These are phyloP conservation scores for Heloderma charlesbogerti DNA, from an alignment of 2,113 vertebrate species.

Conservation along the genomic window DNA sequence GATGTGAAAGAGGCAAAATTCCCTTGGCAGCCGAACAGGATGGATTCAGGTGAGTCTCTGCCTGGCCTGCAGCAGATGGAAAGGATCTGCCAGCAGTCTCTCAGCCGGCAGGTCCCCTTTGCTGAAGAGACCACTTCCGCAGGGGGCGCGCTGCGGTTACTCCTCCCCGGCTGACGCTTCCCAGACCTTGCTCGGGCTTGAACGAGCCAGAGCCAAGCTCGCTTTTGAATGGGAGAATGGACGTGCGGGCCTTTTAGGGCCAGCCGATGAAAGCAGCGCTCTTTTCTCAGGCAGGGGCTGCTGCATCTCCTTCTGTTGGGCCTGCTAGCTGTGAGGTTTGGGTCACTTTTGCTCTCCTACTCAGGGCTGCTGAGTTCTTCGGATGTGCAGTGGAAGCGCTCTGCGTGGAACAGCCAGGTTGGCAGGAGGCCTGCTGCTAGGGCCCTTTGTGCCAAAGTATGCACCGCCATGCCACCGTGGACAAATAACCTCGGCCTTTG, in stretches of 20 bases:
- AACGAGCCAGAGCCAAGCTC: conserved; percentile 57
- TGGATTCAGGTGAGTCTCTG: background rate
- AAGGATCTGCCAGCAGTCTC: conserved; percentile 65
- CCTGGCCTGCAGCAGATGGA: conserved; percentile 54
- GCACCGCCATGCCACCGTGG: too few species aligned
- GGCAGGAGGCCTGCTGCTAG: background rate
- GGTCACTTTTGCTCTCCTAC: conserved; percentile 37
- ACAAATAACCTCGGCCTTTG: too few species aligned
- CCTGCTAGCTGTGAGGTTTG: conserved; percentile 65
- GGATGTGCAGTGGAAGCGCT: conserved; percentile 54
- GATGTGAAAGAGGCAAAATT: background rate
- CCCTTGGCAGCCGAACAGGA: background rate
- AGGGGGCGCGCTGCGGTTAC: conserved; percentile 64
- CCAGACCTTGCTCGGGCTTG: conserved; percentile 70
- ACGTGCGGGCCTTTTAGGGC: conserved; percentile 73
- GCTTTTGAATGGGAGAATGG: conserved; percentile 70
- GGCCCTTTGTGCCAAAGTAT: fast-evolving
- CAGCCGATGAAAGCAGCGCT: conserved; percentile 71
- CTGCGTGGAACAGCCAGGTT: background rate
- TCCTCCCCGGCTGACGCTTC: conserved; percentile 70
- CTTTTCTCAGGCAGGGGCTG: conserved; percentile 65
- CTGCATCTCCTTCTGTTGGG: conserved; percentile 66
- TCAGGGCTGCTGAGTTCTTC: conserved; percentile 32
- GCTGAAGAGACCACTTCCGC: conserved; percentile 72
- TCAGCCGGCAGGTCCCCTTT: conserved; percentile 62